Evolutionary conservation across 1,140 invertebrate genomes (phyloP).

Genomic region (Leptinotarsa lineolata): DNA sequence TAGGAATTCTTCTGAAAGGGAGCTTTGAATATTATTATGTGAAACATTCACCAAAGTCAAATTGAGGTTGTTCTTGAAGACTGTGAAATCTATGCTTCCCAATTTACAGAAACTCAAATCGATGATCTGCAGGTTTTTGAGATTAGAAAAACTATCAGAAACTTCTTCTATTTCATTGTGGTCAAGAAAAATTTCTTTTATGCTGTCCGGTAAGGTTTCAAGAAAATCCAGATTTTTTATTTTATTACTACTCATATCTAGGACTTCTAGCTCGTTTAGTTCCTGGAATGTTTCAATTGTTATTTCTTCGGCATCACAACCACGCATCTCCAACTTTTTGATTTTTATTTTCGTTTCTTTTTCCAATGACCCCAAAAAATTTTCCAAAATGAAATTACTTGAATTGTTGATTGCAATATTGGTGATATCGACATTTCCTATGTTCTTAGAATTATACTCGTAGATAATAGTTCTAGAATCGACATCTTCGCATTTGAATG

Average conservation of each 20-base stretch:
- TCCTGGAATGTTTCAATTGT: neutral
- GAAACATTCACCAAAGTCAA: conserved; percentile 18
- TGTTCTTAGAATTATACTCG: conserved; percentile 22
- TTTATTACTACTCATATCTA: conserved; percentile 19
- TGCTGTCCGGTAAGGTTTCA: neutral
- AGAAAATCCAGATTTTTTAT: conserved; percentile 2
- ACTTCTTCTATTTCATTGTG: conserved; percentile 2
- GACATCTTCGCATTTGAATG: neutral
- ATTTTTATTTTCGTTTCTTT: neutral
- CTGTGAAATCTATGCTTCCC: conserved; percentile 7
- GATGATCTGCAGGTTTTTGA: conserved; percentile 4
- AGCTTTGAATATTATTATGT: conserved; percentile 18
- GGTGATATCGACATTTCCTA: neutral
- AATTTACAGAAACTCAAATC: conserved; percentile 17
- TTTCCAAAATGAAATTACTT: neutral
- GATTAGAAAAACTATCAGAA: neutral
- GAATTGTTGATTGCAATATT: conserved; percentile 11
- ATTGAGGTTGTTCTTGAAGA: conserved; percentile 15
- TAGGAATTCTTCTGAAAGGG: conserved; percentile 15
- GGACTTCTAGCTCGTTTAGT: neutral
- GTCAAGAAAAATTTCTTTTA: conserved; percentile 10
- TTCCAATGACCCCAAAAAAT: neutral
- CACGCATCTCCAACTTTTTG: neutral
- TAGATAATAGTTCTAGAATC: conserved; percentile 10
- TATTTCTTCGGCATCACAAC: conserved; percentile 5